phyloP scores from a whole-genome alignment of 2,888 invertebrate species.

The Mamestra brassicae region DNA sequence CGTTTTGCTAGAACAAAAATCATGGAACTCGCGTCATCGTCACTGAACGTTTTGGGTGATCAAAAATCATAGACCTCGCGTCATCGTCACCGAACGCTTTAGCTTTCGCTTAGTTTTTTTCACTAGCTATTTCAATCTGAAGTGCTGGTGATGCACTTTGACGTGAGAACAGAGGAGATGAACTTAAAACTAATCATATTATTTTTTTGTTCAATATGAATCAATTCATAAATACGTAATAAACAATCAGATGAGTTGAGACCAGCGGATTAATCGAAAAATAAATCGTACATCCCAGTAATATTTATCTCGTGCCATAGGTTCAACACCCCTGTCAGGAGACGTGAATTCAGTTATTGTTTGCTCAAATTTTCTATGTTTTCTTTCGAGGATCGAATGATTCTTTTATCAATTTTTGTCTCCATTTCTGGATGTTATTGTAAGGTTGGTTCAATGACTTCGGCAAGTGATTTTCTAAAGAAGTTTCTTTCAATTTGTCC shows the following conservation, averaged over 20 bases:
- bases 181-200: background rate
- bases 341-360: constrained; percentile 44
- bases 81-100: too few relatives aligned
- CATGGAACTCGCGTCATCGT: too few relatives aligned
- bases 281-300: background rate
- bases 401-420: constrained; percentile 24
- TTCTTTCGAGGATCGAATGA: constrained; percentile 15
- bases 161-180: background rate
- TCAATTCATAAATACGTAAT: too few relatives aligned
- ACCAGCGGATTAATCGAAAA: background rate
- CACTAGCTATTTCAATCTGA: background rate
- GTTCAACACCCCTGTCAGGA: constrained; percentile 15
- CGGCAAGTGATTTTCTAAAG: constrained; percentile 21
- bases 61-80: too few relatives aligned
- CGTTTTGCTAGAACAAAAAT: too few relatives aligned
- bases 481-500: constrained; percentile 37
- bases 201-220: too few relatives aligned
- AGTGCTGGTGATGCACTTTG: background rate
- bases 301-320: background rate
- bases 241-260: too few relatives aligned
- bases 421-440: constrained; percentile 25
- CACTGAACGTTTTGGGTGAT: too few relatives aligned
- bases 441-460: constrained; percentile 13
- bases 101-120: too few relatives aligned
- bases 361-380: constrained; percentile 38